Base-by-base conservation (phyloP, 2,113 vertebrate species). In the Noturus placidus region DNA sequence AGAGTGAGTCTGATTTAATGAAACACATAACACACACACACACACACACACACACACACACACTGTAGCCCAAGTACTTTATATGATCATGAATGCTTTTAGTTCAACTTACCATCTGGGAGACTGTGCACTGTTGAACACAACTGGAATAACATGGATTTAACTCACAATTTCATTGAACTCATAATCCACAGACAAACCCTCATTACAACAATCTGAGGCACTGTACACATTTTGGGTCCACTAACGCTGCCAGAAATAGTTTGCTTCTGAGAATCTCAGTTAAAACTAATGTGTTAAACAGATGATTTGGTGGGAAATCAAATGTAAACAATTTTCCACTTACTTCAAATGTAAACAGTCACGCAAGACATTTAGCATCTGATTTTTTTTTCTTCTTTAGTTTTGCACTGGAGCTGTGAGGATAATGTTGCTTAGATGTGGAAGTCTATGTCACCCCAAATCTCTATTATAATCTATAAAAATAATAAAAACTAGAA, bases 1-100 rank as follows among this genome's bases (percentile, higher is more conserved):
- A 96, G 94, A 87, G 92, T 95, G 96, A 94, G 94, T 96, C 95
- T 92, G 85, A 95, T 94, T 94, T 98, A 98, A 98, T 93, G 90
- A 92, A 91, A 88, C 90, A 95, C 97, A 96, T 90, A 89, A 91
- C 92, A 86, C n/a, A 46, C 42, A 46, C 97, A 95, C 96, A 96
- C 95, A 95, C 97, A 96, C 93, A 93, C 57, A 87, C 83, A 61
- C 70, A 70, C 63, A 81, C 86, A 81, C 78, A 77, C 96, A 96
- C 96, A 95, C 95, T 95, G 69, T 77, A 77, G 63, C n/a, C n/a
- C 46, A 15, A 79, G 82, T 56, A 78, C 81, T 84, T 61, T 56
- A 33, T 20, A 67, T 81, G 83, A 61, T 78, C 59, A 67, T 50
- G 80, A 82, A 67, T 69, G 35, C 78, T 74, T 81, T 82, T 63